Percentiles rank a stretch among this genome's conserved stretches.
These are phyloP conservation scores for Anaspis maculata DNA, from an alignment of 2,888 invertebrate species.

Conservation along the genomic window DNA sequence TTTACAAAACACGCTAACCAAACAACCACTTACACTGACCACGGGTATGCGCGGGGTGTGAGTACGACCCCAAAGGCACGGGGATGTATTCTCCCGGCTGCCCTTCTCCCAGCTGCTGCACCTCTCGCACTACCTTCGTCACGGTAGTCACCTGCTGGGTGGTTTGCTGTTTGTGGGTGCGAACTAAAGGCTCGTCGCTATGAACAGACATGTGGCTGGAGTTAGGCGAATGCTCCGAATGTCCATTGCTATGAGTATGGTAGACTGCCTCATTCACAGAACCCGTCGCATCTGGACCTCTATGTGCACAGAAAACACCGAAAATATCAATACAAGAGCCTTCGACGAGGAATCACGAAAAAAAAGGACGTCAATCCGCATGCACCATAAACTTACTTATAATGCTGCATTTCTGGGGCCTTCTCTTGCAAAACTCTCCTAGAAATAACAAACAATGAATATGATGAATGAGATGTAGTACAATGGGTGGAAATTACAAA, in stretches of 20 bases:
- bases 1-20: too few relatives aligned
- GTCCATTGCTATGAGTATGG: slow-evolving; percentile 54
- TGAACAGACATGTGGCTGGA: slow-evolving; percentile 47
- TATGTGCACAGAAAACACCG: slow-evolving; percentile 11
- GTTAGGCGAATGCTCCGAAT: slow-evolving; percentile 56
- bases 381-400: slow-evolving; percentile 52
- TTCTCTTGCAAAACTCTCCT: slow-evolving; percentile 57
- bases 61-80: slow-evolving; percentile 43
- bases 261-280: slow-evolving; percentile 34
- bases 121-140: slow-evolving; percentile 61
- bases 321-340: slow-evolving; percentile 6
- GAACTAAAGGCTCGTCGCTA: slow-evolving; percentile 48
- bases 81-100: slow-evolving; percentile 48
- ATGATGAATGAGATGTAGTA: slow-evolving; percentile 20
- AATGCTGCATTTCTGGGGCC: slow-evolving; percentile 57
- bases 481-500: too few relatives aligned
- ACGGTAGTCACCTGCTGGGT: slow-evolving; percentile 64
- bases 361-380: slow-evolving; percentile 17
- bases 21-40: too few relatives aligned
- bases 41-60: slow-evolving; percentile 33
- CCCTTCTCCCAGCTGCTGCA: slow-evolving; percentile 48
- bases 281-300: slow-evolving; percentile 33
- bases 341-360: slow-evolving; percentile 5
- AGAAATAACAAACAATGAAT: slow-evolving; percentile 41
- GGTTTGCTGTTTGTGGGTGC: slow-evolving; percentile 59